Evolutionary conservation across 2,797 vertebrate genomes (phyloP).

Genomic region (Fringilla coelebs): DNA sequence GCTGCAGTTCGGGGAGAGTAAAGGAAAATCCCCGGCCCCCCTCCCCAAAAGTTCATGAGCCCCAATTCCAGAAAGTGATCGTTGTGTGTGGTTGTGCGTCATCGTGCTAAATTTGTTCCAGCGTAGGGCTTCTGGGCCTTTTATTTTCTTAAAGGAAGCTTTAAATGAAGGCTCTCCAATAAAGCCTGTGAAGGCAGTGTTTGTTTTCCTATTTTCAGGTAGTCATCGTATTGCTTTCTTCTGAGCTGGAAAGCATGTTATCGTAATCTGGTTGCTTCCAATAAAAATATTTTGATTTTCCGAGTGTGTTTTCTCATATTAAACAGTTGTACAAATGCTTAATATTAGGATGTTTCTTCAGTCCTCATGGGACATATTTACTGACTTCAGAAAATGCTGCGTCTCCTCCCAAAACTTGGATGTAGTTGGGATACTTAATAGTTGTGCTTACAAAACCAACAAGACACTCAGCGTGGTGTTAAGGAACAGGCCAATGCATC

Average conservation of each 20-base stretch:
- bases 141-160: background rate
- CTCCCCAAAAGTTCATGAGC: background rate
- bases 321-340: background rate
- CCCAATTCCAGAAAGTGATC: background rate
- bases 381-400: conserved; percentile 8
- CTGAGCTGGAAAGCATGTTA: conserved; percentile 10
- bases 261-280: background rate
- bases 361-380: conserved; percentile 19
- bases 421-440: background rate
- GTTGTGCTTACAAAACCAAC: conserved; percentile 48
- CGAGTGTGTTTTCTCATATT: conserved; percentile 16
- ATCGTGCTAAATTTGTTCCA: background rate
- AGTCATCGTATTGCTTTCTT: background rate
- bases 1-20: background rate
- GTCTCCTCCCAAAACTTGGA: conserved; percentile 29
- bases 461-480: conserved; percentile 31
- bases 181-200: background rate
- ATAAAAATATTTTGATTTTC: conserved; percentile 52
- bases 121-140: background rate
- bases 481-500: conserved; percentile 8
- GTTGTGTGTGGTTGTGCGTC: background rate
- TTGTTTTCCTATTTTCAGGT: conserved; percentile 29
- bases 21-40: background rate
- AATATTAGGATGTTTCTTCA: conserved; percentile 25
- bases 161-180: background rate